Conservation (phyloP, 2,888 invertebrate genomes). For the Pachliopta kotzebuea region DNA sequence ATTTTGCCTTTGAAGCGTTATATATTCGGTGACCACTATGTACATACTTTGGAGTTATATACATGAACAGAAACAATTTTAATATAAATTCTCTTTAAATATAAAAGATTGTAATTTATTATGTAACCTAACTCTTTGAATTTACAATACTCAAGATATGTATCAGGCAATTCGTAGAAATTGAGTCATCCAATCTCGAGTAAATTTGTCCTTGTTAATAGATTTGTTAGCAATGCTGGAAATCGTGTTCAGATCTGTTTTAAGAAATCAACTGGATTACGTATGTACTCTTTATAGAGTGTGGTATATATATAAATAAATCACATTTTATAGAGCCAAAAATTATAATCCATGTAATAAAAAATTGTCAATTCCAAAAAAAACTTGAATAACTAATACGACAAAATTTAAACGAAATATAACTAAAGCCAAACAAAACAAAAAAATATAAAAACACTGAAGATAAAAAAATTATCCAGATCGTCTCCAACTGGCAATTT, state of each 20-base stretch:
- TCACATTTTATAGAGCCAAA: no score
- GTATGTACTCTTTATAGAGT: no score
- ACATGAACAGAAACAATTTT: not conserved
- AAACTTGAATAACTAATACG: no score
- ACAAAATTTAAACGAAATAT: no score
- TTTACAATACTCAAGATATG: not conserved
- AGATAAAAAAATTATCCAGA: not conserved
- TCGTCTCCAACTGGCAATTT: no score
- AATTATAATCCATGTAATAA: no score
- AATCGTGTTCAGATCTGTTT: not conserved
- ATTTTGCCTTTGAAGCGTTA: no score
- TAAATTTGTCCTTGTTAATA: slow-evolving; percentile 1
- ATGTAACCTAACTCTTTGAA: not conserved
- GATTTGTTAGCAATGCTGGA: not conserved
- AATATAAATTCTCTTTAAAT: not conserved
- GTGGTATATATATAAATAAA: no score
- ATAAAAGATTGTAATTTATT: not conserved
- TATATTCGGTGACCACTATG: not conserved
- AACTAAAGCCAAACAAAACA: not conserved
- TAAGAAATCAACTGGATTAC: not conserved
- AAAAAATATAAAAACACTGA: not conserved
- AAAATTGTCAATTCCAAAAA: no score
- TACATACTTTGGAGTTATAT: not conserved
- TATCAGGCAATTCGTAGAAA: not conserved
- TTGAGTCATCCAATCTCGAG: not conserved